phyloP scores from a whole-genome alignment of 2,113 vertebrate species.

The Hyla sarda region DNA sequence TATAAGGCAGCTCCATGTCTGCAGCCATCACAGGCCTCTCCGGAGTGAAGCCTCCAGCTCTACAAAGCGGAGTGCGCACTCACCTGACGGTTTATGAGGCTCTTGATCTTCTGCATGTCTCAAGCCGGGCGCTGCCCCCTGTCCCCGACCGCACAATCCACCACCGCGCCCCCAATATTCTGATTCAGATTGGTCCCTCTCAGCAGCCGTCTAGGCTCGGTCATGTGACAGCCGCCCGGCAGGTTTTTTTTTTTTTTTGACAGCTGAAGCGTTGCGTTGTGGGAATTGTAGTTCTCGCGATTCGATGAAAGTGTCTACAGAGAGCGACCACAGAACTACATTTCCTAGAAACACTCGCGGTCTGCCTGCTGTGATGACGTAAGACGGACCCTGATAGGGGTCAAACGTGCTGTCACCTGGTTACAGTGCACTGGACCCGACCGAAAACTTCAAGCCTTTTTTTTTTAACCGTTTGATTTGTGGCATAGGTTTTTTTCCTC shows the following conservation, averaged over 20 bases:
- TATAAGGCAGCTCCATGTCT: neutral
- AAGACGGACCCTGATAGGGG: neutral
- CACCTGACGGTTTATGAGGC: conserved; percentile 96
- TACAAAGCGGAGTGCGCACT: conserved; percentile 51
- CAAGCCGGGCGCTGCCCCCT: neutral
- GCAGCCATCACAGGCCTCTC: neutral
- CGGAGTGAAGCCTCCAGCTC: neutral
- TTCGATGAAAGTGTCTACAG: neutral
- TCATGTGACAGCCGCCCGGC: conserved; percentile 67
- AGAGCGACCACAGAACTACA: neutral
- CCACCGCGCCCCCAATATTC: neutral
- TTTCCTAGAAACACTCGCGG: neutral
- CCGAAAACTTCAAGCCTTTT: too few relatives aligned
- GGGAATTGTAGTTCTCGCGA: neutral
- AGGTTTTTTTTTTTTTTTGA: too few relatives aligned
- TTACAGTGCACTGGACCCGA: too few relatives aligned
- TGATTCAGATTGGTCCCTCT: neutral
- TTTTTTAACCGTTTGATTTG: too few relatives aligned
- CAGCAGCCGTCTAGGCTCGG: conserved; percentile 71
- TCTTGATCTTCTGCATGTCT: conserved; percentile 96
- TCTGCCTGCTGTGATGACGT: neutral
- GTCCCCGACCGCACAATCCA: neutral
- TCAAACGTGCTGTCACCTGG: neutral
- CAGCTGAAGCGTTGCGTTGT: neutral
- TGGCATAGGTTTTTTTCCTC: too few relatives aligned